These are phyloP conservation scores for Tupiocoris notatus DNA, from an alignment of 2,888 invertebrate species.

Conservation along the genomic window DNA sequence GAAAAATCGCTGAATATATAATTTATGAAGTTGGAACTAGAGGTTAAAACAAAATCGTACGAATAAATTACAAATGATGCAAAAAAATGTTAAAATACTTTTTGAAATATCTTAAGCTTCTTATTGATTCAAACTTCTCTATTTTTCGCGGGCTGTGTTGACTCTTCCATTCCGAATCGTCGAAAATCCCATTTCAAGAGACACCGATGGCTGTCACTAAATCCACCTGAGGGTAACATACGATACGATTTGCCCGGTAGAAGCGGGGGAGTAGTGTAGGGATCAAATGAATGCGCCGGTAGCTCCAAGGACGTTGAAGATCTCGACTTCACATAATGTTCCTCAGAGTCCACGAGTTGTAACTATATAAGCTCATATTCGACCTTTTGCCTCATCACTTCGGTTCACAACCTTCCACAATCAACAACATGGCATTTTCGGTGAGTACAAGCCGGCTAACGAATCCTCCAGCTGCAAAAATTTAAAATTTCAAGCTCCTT, in stretches of 20 bases:
- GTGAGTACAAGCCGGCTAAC: constrained; percentile 25
- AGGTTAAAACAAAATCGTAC: no score
- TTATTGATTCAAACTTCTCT: no score
- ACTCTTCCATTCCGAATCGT: no score
- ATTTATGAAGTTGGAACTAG: no score
- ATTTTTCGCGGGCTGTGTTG: no score
- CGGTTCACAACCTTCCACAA: constrained; percentile 26
- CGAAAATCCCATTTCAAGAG: neutral
- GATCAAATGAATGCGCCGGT: neutral
- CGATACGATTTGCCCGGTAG: neutral
- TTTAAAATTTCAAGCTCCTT: no score
- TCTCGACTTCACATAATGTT: neutral
- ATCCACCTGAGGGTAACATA: neutral
- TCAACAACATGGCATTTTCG: constrained; percentile 32
- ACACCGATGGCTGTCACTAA: neutral
- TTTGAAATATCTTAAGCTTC: no score
- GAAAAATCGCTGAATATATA: no score
- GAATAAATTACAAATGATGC: no score
- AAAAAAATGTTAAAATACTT: no score
- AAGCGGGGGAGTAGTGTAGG: neutral
- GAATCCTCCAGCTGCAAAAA: no score
- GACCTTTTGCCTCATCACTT: constrained; percentile 35
- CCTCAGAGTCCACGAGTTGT: constrained; percentile 2
- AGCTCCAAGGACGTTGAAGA: constrained; percentile 17
- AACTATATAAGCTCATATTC: constrained; percentile 40